A percentile compares a stretch with the other conserved stretches of the same genome.
Evolutionary conservation across 2,888 invertebrate species (phyloP).

Genomic region (Eubasilissa splendida): DNA sequence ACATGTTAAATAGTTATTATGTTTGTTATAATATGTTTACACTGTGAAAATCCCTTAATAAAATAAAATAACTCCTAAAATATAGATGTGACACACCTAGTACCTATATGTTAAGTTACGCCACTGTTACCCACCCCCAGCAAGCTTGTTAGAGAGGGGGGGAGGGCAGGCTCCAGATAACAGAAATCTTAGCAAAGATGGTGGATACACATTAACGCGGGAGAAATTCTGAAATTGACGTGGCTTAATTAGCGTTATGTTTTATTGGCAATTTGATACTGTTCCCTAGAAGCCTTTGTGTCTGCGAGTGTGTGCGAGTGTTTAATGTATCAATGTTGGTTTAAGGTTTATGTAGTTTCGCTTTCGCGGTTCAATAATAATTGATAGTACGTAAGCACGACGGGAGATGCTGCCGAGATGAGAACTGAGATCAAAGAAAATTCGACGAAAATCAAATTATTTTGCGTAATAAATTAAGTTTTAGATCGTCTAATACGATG

Average conservation of each 20-base stretch:
- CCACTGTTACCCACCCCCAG: neutral
- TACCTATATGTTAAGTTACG: neutral
- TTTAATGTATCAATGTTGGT: neutral
- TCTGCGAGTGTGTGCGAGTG: neutral
- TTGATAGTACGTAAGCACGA: neutral
- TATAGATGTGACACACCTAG: too few relatives aligned
- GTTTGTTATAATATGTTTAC: too few relatives aligned
- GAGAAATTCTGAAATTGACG: constrained; percentile 37
- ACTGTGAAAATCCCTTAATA: too few relatives aligned
- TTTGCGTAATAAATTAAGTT: too few relatives aligned
- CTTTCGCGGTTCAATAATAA: neutral
- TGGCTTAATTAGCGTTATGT: constrained; percentile 26
- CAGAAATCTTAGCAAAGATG: constrained; percentile 31
- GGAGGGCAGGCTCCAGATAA: constrained; percentile 3
- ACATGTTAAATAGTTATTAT: too few relatives aligned
- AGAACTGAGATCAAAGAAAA: too few relatives aligned
- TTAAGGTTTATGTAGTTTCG: neutral
- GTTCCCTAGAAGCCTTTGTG: constrained; percentile 10
- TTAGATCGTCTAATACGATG: too few relatives aligned
- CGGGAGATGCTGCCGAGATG: too few relatives aligned
- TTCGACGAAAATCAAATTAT: too few relatives aligned
- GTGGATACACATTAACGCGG: neutral
- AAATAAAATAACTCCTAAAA: too few relatives aligned
- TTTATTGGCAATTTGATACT: constrained; percentile 32
- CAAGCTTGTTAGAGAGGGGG: too few relatives aligned